These are phyloP conservation scores for Entomobrya proxima DNA, from an alignment of 2,888 invertebrate species.

Conservation along the genomic window DNA sequence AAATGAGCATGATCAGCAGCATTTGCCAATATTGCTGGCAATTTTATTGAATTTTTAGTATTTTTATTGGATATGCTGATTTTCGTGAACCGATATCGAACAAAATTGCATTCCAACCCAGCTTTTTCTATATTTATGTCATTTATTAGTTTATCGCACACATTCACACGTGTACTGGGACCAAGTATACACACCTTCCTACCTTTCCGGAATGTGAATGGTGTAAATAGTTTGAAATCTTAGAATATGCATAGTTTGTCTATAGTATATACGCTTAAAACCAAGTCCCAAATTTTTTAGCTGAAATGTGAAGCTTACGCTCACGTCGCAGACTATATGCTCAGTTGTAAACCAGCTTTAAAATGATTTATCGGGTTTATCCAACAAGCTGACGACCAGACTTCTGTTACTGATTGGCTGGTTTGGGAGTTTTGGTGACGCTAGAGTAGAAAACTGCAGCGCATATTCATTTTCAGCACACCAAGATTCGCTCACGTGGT, in stretches of 20 bases:
- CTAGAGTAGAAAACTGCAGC: background rate
- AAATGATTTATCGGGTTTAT: constrained; percentile 63
- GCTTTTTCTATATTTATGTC: background rate
- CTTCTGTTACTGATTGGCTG: background rate
- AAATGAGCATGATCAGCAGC: constrained; percentile 13
- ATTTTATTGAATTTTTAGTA: constrained; percentile 6
- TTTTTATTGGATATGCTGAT: background rate
- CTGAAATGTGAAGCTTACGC: background rate
- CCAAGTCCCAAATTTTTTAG: background rate
- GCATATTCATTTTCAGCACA: background rate
- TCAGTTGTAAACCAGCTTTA: constrained; percentile 60
- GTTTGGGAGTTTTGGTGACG: background rate
- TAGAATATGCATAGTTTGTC: background rate
- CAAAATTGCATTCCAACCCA: constrained; percentile 3
- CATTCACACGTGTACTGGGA: too few relatives aligned
- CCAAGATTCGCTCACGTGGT: background rate
- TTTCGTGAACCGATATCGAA: background rate
- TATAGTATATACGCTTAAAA: background rate
- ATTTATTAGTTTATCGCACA: too few relatives aligned
- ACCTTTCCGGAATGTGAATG: background rate
- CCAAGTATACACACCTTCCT: too few relatives aligned
- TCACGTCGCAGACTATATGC: background rate
- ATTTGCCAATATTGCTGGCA: background rate
- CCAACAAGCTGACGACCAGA: constrained; percentile 54
- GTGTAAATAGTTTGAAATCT: background rate